These are phyloP conservation scores for Tapirus indicus DNA, from an alignment of 2,797 vertebrate genomes.

Conservation along the genomic window DNA sequence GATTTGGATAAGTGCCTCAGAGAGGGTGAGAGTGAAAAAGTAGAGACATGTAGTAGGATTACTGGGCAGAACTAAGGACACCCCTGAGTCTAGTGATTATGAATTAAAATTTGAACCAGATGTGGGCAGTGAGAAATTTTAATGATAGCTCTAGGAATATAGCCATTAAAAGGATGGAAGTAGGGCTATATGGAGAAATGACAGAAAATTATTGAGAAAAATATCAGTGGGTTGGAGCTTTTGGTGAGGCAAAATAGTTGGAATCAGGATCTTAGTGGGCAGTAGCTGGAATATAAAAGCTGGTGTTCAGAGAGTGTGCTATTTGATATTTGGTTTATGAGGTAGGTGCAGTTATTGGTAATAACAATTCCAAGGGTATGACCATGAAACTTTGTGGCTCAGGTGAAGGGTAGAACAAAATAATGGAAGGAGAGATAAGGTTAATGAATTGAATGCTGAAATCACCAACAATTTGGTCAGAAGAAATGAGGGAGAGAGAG, in stretches of 20 bases:
- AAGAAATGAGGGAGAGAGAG: neutral
- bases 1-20: neutral
- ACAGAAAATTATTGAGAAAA: neutral
- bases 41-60: neutral
- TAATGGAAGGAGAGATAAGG: neutral
- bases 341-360: neutral
- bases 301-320: neutral
- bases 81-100: neutral
- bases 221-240: neutral
- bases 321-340: neutral
- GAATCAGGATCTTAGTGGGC: neutral
- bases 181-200: neutral
- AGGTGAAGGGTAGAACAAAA: neutral
- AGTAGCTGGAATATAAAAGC: neutral
- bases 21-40: neutral
- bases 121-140: neutral
- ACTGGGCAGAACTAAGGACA: neutral
- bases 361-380: neutral
- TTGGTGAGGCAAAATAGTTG: neutral
- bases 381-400: neutral
- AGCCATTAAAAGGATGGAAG: neutral
- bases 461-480: neutral
- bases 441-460: neutral
- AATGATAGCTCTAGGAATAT: neutral
- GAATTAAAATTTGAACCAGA: neutral